Conservation (phyloP, 2,888 invertebrate species). For the Cheilosia vernalis region DNA sequence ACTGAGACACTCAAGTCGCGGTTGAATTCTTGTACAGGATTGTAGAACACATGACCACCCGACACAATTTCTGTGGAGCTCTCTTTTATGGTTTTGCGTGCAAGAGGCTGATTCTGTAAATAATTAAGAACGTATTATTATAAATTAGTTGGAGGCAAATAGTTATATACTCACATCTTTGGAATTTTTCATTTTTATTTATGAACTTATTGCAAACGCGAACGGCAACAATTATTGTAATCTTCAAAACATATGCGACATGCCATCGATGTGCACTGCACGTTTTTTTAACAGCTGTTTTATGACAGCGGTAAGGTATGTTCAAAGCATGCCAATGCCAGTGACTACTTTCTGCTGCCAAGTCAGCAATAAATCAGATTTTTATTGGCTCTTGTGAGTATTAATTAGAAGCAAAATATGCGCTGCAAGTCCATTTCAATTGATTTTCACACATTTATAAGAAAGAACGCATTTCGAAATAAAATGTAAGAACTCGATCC, state of each 20-base stretch:
- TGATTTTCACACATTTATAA: too few relatives aligned
- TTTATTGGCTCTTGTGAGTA: too few relatives aligned
- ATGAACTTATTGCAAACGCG: neutral
- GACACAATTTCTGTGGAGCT: conserved; percentile 91
- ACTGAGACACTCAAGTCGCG: conserved; percentile 94
- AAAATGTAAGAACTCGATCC: too few relatives aligned
- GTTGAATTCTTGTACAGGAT: conserved; percentile 99
- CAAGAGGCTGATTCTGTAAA: neutral
- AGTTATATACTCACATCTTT: conserved; percentile 21
- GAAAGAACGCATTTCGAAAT: too few relatives aligned
- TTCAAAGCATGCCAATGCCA: too few relatives aligned
- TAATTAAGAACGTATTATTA: neutral
- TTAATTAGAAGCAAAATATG: too few relatives aligned
- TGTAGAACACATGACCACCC: conserved; percentile 95
- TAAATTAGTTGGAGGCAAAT: too few relatives aligned
- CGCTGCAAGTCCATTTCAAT: too few relatives aligned
- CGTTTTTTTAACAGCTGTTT: conserved; percentile 25
- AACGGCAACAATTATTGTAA: neutral
- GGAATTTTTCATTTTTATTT: conserved; percentile 38
- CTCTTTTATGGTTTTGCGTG: conserved; percentile 86
- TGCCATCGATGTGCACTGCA: conserved; percentile 8
- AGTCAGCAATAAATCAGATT: too few relatives aligned
- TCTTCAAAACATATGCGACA: neutral
- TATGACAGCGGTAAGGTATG: neutral
- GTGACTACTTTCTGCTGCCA: too few relatives aligned